Evolutionary conservation across 2,113 vertebrate species (phyloP).

Genomic region (Pongo pygmaeus): DNA sequence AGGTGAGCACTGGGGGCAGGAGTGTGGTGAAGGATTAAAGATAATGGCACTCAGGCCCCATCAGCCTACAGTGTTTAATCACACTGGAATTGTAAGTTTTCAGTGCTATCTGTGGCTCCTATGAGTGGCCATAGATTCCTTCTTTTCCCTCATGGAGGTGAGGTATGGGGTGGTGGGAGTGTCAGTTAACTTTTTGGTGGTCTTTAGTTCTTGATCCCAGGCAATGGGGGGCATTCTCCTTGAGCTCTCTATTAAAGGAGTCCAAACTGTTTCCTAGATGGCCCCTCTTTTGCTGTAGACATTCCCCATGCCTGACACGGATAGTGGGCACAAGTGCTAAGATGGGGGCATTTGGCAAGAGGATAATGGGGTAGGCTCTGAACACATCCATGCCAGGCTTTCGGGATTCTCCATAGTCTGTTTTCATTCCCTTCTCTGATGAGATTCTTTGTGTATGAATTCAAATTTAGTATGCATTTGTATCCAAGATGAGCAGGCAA

Average conservation of each 20-base stretch:
- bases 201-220: neutral
- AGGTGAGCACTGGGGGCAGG: neutral
- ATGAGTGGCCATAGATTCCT: neutral
- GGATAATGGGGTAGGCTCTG: neutral
- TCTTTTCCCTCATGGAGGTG: neutral
- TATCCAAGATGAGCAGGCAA: neutral
- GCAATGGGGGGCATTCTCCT: neutral
- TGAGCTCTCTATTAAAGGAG: neutral
- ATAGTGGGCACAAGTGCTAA: neutral
- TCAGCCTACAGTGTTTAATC: neutral
- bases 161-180: neutral
- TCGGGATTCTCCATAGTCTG: neutral
- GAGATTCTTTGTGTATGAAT: neutral
- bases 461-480: neutral
- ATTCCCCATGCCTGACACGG: neutral
- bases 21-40: constrained; percentile 12
- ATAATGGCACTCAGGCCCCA: neutral
- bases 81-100: neutral
- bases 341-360: neutral
- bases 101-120: neutral
- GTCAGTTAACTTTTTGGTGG: neutral
- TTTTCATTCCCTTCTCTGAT: neutral
- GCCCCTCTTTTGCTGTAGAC: neutral
- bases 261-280: neutral
- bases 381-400: neutral